Evolutionary conservation across 2,113 vertebrate genomes (phyloP).

Genomic region (Anguilla rostrata): DNA sequence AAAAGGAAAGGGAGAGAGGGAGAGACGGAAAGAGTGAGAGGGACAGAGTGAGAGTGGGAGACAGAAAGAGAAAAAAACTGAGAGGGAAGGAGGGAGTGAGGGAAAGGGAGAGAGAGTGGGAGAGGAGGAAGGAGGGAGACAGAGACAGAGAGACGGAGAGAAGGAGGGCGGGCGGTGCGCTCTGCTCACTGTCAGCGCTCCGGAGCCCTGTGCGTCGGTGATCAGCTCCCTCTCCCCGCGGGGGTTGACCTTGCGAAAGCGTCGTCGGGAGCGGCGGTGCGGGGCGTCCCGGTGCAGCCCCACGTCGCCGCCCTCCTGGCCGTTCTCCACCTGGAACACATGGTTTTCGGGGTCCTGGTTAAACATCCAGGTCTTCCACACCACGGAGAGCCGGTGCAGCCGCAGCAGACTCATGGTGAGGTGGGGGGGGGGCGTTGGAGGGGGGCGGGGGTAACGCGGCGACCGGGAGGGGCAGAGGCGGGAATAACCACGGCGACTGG

Average conservation of each 20-base stretch:
- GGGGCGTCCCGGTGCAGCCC: slow-evolving; percentile 82
- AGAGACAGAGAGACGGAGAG: neutral
- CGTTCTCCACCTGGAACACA: slow-evolving; percentile 93
- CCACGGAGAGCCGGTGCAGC: slow-evolving; percentile 73
- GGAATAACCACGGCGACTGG: slow-evolving; percentile 23
- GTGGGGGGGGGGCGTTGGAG: neutral
- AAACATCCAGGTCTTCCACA: slow-evolving; percentile 90
- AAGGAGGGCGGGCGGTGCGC: neutral
- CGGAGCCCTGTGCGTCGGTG: slow-evolving; percentile 78
- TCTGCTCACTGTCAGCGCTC: slow-evolving; percentile 72
- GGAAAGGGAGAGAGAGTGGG: slow-evolving; percentile 8
- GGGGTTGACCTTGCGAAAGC: slow-evolving; percentile 84
- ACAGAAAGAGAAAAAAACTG: slow-evolving; percentile 57
- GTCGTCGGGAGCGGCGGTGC: slow-evolving; percentile 77
- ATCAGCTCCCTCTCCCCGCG: slow-evolving; percentile 86
- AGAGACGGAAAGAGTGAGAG: neutral
- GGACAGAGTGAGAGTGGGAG: slow-evolving; percentile 75
- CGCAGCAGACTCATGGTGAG: slow-evolving; percentile 75
- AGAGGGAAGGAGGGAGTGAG: neutral
- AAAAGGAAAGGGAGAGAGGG: neutral
- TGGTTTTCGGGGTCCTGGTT: slow-evolving; percentile 76
- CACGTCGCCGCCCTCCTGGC: slow-evolving; percentile 81
- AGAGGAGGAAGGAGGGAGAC: neutral
- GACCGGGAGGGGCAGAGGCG: neutral
- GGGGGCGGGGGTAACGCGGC: neutral